Percentiles rank a stretch among this genome's conserved stretches.
phyloP scores from a whole-genome alignment of 2,888 invertebrate genomes.

The Caenorhabditis zanzibari region DNA sequence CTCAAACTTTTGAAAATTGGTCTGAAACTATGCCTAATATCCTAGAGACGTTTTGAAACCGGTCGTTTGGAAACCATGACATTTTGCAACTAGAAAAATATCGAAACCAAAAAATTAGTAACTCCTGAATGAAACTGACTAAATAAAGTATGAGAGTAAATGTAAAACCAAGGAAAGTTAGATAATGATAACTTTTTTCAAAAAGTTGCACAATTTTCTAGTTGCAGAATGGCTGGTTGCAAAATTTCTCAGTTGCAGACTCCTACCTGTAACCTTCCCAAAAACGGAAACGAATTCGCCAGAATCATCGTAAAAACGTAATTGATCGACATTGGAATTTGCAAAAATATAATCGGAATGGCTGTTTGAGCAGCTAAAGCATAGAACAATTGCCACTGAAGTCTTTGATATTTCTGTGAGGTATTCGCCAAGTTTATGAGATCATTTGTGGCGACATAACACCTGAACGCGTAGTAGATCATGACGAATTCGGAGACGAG shows the following conservation, averaged over 20 bases:
- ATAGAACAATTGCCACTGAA: constrained; percentile 39
- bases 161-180: too few species aligned
- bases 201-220: too few species aligned
- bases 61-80: too few species aligned
- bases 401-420: neutral
- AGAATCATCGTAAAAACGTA: neutral
- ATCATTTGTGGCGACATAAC: neutral
- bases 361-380: constrained; percentile 4
- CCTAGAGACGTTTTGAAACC: too few species aligned
- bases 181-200: too few species aligned
- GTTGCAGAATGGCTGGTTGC: too few species aligned
- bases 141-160: too few species aligned
- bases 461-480: constrained; percentile 1
- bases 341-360: constrained; percentile 25
- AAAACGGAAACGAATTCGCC: neutral
- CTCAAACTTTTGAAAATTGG: too few species aligned
- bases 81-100: too few species aligned
- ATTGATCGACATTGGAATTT: neutral
- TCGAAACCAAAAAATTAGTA: too few species aligned
- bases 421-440: neutral
- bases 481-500: neutral
- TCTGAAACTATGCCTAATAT: too few species aligned
- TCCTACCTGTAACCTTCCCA: neutral
- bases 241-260: neutral
- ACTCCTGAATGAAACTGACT: too few species aligned